These are phyloP conservation scores for Sesamia nonagrioides DNA, from an alignment of 1,140 invertebrate species.

Conservation along the genomic window DNA sequence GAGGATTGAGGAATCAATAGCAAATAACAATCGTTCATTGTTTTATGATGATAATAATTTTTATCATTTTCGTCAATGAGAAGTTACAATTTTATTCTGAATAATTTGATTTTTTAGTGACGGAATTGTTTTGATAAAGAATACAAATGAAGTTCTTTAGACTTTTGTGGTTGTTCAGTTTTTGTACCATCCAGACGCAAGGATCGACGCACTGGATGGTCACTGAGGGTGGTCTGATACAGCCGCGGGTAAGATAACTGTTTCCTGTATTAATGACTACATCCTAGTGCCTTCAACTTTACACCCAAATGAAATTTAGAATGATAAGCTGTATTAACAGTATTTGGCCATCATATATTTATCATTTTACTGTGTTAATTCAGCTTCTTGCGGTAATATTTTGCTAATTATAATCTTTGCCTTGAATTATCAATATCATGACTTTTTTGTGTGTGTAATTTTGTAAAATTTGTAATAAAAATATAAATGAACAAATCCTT, in stretches of 20 bases:
- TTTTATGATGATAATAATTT: constrained; percentile 19
- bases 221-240: constrained; percentile 80
- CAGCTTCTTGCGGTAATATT: background rate
- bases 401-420: constrained; percentile 20
- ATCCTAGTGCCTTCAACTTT: background rate
- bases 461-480: background rate
- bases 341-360: background rate
- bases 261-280: constrained; percentile 46
- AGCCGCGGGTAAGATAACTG: constrained; percentile 73
- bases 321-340: background rate
- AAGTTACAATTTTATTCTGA: background rate
- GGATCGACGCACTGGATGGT: constrained; percentile 82
- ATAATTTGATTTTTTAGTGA: constrained; percentile 29
- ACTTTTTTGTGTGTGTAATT: too few relatives aligned
- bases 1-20: too few relatives aligned
- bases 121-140: constrained; percentile 14
- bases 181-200: constrained; percentile 62
- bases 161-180: constrained; percentile 65
- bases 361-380: background rate
- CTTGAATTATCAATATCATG: too few relatives aligned
- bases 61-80: background rate
- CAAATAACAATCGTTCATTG: constrained; percentile 7
- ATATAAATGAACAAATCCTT: too few relatives aligned
- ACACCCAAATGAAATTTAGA: background rate
- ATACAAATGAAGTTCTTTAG: constrained; percentile 66